Base-by-base conservation (phyloP, 2,113 vertebrate genomes). In the Noturus placidus region DNA sequence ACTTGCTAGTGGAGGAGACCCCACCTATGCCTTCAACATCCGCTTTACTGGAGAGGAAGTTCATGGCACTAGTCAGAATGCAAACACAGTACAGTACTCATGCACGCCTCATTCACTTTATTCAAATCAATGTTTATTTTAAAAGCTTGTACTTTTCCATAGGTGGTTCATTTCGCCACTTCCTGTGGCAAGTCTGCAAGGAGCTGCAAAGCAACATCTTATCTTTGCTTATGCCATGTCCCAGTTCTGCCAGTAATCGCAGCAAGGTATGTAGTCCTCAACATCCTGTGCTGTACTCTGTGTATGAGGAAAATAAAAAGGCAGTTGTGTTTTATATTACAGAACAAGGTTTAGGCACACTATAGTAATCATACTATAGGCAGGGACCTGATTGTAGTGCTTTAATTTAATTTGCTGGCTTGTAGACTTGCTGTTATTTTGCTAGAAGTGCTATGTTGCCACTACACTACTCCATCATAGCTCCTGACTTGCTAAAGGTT, bases 81-180 rank as follows among this genome's bases (percentile, higher is more conserved):
- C 13, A 52, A 42, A 42, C 77, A 35, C 33, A 56, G 42, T 27
- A 67, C 57, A 80, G 25, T 85, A 11, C 42, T 86, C 27, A 65
- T 56, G 56, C 57, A 65, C 13, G 9, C 25, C 4, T 80, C 25
- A 63, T 52, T 46, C 61, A 30, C 57, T 65, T 86, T 20, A 86
- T 80, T 46, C 2, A 79, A 69, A 33, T 35, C 20, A 56, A 33
- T 22, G 25, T 65, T 63, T 50, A 35, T 59, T n/a, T 63, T 38
- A 72, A 67, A 74, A 76, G 69, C 9, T 72, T 93, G 35, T 91
- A 11, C 91, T 35, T 93, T 82, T 92, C 27, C 91, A 20, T 93
- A 99, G 98, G 98, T 90, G 98, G 98, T 83, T 99, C 98, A 22
- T 99, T 99, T 93, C 96, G 98, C 72, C 98, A 99, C 93, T 99